A percentile compares a stretch with the other conserved stretches of the same genome.
Conservation (phyloP, 1,140 invertebrate genomes). For the Drosophila prosaltans region DNA sequence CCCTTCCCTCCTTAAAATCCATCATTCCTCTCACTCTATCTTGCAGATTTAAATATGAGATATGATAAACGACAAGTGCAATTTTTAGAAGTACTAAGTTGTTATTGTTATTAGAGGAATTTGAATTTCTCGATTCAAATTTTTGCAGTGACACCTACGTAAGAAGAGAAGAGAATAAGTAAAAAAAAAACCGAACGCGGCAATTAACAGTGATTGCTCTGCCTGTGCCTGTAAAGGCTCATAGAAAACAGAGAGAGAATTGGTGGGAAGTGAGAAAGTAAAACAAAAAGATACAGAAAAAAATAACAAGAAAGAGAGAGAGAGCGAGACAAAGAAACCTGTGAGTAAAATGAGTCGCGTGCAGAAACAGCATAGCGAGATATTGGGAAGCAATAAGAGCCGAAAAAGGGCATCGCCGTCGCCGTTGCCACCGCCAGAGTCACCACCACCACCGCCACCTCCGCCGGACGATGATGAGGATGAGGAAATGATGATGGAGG, state of each 20-base stretch:
- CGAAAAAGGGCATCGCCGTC: slow-evolving; percentile 27
- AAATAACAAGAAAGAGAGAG: neutral
- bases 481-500: slow-evolving; percentile 2
- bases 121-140: neutral
- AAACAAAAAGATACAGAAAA: neutral
- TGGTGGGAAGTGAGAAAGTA: neutral
- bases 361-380: slow-evolving; percentile 43
- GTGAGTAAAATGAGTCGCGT: slow-evolving; percentile 48
- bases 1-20: neutral
- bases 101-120: slow-evolving; percentile 39
- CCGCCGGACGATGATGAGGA: slow-evolving; percentile 31
- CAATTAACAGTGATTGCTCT: neutral
- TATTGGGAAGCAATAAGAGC: slow-evolving; percentile 37
- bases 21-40: neutral
- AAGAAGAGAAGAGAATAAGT: too few species aligned
- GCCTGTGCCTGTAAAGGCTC: slow-evolving; percentile 14
- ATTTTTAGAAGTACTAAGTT: slow-evolving; percentile 32
- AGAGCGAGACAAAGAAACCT: neutral
- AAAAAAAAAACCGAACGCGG: too few species aligned
- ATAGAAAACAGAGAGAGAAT: slow-evolving; percentile 12
- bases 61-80: slow-evolving; percentile 49
- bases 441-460: slow-evolving; percentile 11
- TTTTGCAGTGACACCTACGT: neutral
- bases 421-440: slow-evolving; percentile 1
- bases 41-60: slow-evolving; percentile 31